These are phyloP conservation scores for Mus spretus DNA, from an alignment of 2,797 vertebrate genomes.

Conservation along the genomic window DNA sequence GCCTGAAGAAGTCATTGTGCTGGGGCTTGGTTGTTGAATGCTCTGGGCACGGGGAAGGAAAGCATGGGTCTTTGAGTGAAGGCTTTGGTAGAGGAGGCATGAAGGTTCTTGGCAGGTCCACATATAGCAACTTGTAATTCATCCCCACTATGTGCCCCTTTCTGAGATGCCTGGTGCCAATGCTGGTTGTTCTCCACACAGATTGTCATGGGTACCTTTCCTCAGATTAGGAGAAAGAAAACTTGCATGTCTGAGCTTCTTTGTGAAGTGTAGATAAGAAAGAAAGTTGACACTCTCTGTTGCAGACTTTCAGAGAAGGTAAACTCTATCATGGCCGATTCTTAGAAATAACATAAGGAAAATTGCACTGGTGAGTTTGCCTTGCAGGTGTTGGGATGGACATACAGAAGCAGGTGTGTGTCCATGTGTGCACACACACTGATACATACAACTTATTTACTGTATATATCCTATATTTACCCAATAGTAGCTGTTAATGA, in stretches of 20 bases:
- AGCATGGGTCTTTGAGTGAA: background rate
- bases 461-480: background rate
- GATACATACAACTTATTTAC: background rate
- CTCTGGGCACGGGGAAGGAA: background rate
- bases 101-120: background rate
- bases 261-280: background rate
- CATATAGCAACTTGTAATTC: background rate
- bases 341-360: slow-evolving; percentile 5
- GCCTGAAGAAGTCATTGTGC: slow-evolving; percentile 47
- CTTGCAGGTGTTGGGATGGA: slow-evolving; percentile 4
- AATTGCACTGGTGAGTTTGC: background rate
- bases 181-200: background rate
- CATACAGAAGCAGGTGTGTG: background rate
- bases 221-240: slow-evolving; percentile 11
- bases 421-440: background rate
- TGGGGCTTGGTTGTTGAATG: background rate
- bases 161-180: background rate
- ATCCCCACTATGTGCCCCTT: background rate
- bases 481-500: background rate
- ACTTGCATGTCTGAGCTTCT: background rate
- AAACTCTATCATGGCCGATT: background rate
- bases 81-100: background rate
- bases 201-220: background rate
- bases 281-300: background rate
- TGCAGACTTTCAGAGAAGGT: slow-evolving; percentile 24